phyloP scores from a whole-genome alignment of 2,113 vertebrate species.

The Eretmochelys imbricata region DNA sequence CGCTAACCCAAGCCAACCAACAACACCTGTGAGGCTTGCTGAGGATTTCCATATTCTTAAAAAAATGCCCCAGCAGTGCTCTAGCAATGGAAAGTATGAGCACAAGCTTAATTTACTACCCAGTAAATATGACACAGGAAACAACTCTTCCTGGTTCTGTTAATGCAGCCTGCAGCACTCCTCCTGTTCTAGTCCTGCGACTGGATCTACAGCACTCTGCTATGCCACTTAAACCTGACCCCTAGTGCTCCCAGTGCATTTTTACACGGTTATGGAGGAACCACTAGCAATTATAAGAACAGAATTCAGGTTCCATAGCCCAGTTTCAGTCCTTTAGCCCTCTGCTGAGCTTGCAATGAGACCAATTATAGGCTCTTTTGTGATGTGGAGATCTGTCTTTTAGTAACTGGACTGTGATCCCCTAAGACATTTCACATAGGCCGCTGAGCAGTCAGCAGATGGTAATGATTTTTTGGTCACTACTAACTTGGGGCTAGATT shows the following conservation, averaged over 20 bases:
- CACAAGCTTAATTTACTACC: background rate
- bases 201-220: accelerated
- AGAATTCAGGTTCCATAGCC: background rate
- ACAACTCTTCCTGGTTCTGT: background rate
- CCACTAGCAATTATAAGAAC: background rate
- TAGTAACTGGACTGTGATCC: background rate
- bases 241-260: background rate
- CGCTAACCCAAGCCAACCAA: background rate
- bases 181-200: background rate
- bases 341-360: background rate
- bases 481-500: background rate
- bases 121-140: background rate
- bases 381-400: background rate
- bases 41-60: constrained; percentile 1
- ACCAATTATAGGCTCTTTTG: background rate
- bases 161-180: background rate
- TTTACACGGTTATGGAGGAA: background rate
- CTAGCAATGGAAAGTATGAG: background rate
- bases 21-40: background rate
- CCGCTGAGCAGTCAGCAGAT: background rate
- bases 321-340: background rate
- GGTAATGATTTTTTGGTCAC: background rate
- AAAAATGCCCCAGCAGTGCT: background rate
- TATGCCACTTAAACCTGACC: background rate
- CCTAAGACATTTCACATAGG: background rate